These are phyloP conservation scores for Andrena dorsata DNA, from an alignment of 2,888 invertebrate genomes.

Conservation along the genomic window DNA sequence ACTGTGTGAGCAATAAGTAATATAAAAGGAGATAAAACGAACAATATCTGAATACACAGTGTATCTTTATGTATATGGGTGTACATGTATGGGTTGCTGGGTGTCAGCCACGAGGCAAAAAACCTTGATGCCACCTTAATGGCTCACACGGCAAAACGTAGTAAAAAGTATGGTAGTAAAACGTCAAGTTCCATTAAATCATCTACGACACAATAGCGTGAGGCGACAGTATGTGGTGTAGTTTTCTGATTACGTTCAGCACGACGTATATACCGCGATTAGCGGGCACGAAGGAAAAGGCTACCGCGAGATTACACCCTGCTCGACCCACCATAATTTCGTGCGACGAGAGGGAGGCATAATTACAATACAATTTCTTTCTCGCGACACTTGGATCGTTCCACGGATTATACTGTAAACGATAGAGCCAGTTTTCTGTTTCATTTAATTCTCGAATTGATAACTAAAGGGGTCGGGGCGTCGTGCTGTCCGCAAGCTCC, in stretches of 20 bases:
- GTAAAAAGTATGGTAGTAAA: slow-evolving; percentile 47
- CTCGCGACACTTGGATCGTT: too few relatives aligned
- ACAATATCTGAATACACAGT: slow-evolving; percentile 22
- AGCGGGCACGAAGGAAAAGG: too few relatives aligned
- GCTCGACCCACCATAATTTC: too few relatives aligned
- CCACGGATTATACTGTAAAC: too few relatives aligned
- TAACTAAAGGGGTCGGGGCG: background rate
- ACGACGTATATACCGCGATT: slow-evolving; percentile 55
- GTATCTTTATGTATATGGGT: background rate
- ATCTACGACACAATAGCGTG: slow-evolving; percentile 79
- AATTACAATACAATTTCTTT: too few relatives aligned
- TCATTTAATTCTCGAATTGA: background rate
- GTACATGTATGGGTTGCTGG: slow-evolving; percentile 21
- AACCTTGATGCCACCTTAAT: slow-evolving; percentile 21
- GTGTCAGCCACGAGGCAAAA: slow-evolving; percentile 24
- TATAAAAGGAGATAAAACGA: slow-evolving; percentile 20
- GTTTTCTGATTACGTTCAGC: slow-evolving; percentile 72
- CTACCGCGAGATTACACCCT: too few relatives aligned
- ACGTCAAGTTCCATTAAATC: slow-evolving; percentile 71
- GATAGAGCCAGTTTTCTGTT: too few relatives aligned
- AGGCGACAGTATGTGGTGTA: slow-evolving; percentile 72
- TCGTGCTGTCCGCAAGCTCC: slow-evolving; percentile 64
- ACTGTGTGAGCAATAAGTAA: slow-evolving; percentile 13
- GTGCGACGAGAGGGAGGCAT: too few relatives aligned
- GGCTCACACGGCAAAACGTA: slow-evolving; percentile 49